phyloP scores from a whole-genome alignment of 1,140 invertebrate species.

The Gryon sp. region DNA sequence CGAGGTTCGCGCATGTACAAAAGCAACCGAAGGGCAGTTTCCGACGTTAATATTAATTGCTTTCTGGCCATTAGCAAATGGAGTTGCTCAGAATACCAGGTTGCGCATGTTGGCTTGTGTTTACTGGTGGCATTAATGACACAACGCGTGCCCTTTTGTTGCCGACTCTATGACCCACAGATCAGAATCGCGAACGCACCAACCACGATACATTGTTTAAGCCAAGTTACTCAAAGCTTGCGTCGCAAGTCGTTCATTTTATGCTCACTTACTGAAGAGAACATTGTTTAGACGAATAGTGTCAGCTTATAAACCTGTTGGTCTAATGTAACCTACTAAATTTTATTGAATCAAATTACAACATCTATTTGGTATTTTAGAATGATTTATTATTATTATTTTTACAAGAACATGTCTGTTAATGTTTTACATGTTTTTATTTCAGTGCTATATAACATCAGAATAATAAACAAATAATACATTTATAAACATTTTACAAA shows the following conservation, averaged over 20 bases:
- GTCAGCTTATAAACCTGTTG: constrained; percentile 17
- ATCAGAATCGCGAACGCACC: neutral
- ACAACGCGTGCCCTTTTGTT: constrained; percentile 19
- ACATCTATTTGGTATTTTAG: too few relatives aligned
- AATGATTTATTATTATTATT: too few relatives aligned
- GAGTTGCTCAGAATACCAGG: constrained; percentile 39
- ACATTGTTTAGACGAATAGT: neutral
- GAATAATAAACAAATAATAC: too few relatives aligned
- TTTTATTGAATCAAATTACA: too few relatives aligned
- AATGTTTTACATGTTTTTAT: too few relatives aligned
- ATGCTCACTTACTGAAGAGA: too few relatives aligned
- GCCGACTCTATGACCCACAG: neutral
- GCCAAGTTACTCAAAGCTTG: constrained; percentile 4
- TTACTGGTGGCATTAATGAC: constrained; percentile 64
- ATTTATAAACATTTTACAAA: too few relatives aligned
- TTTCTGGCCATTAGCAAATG: constrained; percentile 72
- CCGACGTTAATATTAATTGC: constrained; percentile 72
- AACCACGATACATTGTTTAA: constrained; percentile 2
- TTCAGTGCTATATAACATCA: too few relatives aligned
- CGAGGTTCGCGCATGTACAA: constrained; percentile 38
- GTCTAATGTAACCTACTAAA: neutral
- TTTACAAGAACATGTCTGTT: too few relatives aligned
- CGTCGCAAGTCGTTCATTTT: constrained; percentile 13
- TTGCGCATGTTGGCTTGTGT: constrained; percentile 37
- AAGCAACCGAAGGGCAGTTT: constrained; percentile 56